These are phyloP conservation scores for Neomorphus geoffroyi DNA, from an alignment of 2,797 vertebrate genomes.

Conservation along the genomic window DNA sequence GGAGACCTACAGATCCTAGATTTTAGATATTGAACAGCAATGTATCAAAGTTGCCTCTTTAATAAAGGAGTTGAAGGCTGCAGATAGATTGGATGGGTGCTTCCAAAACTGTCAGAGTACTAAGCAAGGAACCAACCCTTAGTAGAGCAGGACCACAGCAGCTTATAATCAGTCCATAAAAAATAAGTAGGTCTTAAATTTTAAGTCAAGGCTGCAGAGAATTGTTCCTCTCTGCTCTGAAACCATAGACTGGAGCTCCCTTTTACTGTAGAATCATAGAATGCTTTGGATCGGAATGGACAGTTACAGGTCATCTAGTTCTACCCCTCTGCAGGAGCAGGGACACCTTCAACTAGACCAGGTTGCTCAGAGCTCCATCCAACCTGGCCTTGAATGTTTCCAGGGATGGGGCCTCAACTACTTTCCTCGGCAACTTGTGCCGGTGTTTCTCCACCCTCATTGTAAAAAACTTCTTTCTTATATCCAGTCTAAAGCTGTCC, in stretches of 20 bases:
- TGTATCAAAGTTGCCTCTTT: not conserved
- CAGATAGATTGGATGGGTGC: not conserved
- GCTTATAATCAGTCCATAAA: not conserved
- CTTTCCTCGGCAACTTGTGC: no score
- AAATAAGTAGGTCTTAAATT: not conserved
- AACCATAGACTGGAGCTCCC: not conserved
- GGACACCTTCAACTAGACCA: no score
- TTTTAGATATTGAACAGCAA: not conserved
- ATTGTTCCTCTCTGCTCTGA: not conserved
- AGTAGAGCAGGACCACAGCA: not conserved
- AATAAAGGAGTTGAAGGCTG: not conserved
- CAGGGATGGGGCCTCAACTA: no score
- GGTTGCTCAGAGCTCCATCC: no score
- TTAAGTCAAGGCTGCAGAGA: not conserved
- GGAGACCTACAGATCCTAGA: not conserved
- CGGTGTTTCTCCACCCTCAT: no score
- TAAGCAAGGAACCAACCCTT: not conserved
- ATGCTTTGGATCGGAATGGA: no score
- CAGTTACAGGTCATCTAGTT: no score
- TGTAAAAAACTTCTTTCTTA: no score
- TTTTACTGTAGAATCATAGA: not conserved
- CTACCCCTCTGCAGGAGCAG: no score
- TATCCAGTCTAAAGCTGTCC: no score
- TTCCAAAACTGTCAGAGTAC: not conserved
- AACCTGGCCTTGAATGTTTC: no score